phyloP scores from a whole-genome alignment of 2,888 invertebrate genomes.

The Hemicrepidius hirtus region DNA sequence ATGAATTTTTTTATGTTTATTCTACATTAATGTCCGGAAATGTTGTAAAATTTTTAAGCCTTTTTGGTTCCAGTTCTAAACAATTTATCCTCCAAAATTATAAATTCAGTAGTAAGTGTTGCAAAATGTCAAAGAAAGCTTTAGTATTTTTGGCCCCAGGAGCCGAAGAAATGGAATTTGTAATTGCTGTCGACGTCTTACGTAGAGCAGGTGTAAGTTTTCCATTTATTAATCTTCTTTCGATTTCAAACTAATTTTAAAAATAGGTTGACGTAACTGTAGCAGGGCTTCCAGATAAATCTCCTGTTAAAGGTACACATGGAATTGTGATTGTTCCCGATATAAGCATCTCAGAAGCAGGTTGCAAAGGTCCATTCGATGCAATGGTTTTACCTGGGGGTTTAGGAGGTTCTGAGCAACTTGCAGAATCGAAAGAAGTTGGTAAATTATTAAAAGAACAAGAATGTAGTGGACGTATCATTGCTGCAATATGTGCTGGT shows the following conservation, averaged over 20 bases:
- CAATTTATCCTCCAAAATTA: background rate
- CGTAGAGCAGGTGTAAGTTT: constrained; percentile 89
- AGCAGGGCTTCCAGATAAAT: constrained; percentile 83
- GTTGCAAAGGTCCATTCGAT: constrained; percentile 77
- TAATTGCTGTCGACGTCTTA: constrained; percentile 91
- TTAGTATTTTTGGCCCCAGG: constrained; percentile 91
- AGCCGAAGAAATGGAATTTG: constrained; percentile 97
- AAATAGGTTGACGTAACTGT: constrained; percentile 85
- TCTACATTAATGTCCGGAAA: no score
- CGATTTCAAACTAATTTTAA: no score
- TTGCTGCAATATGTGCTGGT: constrained; percentile 98
- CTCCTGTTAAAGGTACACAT: constrained; percentile 87
- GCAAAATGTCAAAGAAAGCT: constrained; percentile 74
- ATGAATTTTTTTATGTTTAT: no score
- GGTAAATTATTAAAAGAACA: constrained; percentile 88
- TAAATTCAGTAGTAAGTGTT: constrained; percentile 15
- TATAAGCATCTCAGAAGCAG: constrained; percentile 78
- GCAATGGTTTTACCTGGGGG: constrained; percentile 95
- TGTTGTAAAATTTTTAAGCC: no score
- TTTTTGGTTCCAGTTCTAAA: background rate
- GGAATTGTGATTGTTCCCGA: constrained; percentile 90
- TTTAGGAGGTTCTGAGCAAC: constrained; percentile 85
- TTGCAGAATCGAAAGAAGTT: constrained; percentile 84
- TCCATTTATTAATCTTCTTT: no score
- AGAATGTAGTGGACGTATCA: constrained; percentile 81